Conservation (phyloP, 2,113 vertebrate species). For the Leptocoma aspasia region DNA sequence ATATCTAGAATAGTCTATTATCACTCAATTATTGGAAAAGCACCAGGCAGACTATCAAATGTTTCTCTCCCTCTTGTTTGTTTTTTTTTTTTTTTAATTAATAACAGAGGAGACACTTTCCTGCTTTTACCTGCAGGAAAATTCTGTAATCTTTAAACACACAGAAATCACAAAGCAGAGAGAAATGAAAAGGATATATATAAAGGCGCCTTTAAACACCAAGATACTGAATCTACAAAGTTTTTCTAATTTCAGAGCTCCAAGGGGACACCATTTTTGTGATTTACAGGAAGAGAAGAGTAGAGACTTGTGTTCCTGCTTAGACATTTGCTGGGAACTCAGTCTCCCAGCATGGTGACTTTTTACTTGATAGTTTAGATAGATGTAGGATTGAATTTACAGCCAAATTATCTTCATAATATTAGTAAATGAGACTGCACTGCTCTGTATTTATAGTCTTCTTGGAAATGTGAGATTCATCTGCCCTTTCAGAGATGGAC, state of each 20-base stretch:
- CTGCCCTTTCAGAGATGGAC: neutral
- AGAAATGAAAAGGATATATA: neutral
- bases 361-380: neutral
- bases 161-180: neutral
- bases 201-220: neutral
- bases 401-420: slow-evolving; percentile 18
- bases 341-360: neutral
- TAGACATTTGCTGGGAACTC: neutral
- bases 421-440: slow-evolving; percentile 17
- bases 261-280: neutral
- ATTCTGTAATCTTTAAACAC: neutral
- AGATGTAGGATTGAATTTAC: slow-evolving; percentile 33
- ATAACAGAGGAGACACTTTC: neutral
- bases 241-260: neutral
- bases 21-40: neutral
- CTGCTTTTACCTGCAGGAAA: neutral
- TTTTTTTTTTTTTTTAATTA: neutral
- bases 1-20: neutral
- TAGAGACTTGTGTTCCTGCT: neutral
- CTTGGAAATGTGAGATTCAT: slow-evolving; percentile 38
- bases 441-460: slow-evolving; percentile 24
- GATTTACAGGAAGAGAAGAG: neutral
- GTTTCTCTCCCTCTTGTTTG: neutral
- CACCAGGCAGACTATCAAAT: neutral
- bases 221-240: neutral